These are phyloP conservation scores for Pterostichus madidus DNA, from an alignment of 2,888 invertebrate species.

Conservation along the genomic window DNA sequence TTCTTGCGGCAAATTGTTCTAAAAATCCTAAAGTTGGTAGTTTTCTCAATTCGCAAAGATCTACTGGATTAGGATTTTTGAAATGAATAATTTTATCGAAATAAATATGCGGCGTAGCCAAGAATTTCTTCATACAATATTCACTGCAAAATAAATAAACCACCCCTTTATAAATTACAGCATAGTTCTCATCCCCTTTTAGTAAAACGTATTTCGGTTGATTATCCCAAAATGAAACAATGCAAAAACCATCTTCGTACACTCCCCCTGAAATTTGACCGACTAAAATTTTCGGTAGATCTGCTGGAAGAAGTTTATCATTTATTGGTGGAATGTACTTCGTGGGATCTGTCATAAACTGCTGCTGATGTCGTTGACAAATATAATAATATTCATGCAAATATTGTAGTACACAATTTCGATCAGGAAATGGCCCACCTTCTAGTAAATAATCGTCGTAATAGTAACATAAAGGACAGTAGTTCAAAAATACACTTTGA, in stretches of 20 bases:
- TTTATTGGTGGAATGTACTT: conserved; percentile 76
- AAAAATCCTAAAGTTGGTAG: conserved; percentile 82
- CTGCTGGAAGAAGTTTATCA: conserved; percentile 75
- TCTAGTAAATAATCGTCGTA: conserved; percentile 73
- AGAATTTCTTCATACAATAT: conserved; percentile 79
- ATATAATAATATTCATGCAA: conserved; percentile 79
- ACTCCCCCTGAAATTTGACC: conserved; percentile 72
- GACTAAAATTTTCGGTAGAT: conserved; percentile 77
- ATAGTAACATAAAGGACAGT: conserved; percentile 82
- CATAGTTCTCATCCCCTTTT: conserved; percentile 77
- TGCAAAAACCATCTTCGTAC: conserved; percentile 81
- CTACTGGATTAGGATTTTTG: conserved; percentile 74
- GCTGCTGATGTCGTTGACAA: conserved; percentile 79
- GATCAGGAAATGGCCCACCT: conserved; percentile 77
- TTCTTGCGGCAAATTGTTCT: conserved; percentile 80
- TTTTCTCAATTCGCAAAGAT: conserved; percentile 74
- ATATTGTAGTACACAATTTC: conserved; percentile 80
- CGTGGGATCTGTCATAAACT: conserved; percentile 77
- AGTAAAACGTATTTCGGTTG: conserved; percentile 77
- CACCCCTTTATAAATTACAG: conserved; percentile 78
- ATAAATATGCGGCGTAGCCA: conserved; percentile 78
- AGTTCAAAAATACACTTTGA: conserved; percentile 78
- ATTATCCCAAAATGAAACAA: conserved; percentile 81
- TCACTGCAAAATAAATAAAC: conserved; percentile 80
- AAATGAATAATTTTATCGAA: conserved; percentile 76